Evolutionary conservation across 2,113 vertebrate species (phyloP).

Genomic region (Pseudopodoces humilis): DNA sequence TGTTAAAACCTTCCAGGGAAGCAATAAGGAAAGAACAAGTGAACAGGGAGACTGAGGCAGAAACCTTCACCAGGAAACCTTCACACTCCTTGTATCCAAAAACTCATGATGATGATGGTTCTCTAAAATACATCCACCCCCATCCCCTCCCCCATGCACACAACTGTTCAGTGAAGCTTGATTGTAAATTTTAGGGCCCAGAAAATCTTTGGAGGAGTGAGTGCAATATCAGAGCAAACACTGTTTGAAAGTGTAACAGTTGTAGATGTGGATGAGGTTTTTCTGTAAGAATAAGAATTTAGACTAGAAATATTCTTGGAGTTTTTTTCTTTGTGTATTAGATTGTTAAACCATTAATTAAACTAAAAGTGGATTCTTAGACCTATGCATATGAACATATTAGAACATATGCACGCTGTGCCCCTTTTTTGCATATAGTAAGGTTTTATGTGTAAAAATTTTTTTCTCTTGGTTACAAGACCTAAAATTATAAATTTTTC

Average conservation of each 20-base stretch:
- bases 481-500: not conserved
- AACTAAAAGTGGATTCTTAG: not conserved
- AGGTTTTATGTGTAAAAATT: not conserved
- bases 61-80: not conserved
- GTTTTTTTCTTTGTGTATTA: not conserved
- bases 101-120: not conserved
- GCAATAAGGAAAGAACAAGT: not conserved
- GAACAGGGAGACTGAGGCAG: not conserved
- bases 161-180: not conserved
- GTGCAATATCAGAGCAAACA: not conserved
- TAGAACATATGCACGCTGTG: too few relatives aligned
- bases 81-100: not conserved
- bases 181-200: not conserved
- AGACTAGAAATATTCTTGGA: not conserved
- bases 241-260: not conserved
- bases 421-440: not conserved
- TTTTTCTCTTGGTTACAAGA: not conserved
- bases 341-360: not conserved
- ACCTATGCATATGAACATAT: not conserved
- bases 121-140: not conserved
- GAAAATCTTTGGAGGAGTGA: not conserved
- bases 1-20: not conserved
- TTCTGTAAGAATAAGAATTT: not conserved
- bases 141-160: rapidly evolving
- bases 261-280: not conserved